Conservation (phyloP, 2,888 invertebrate species). For the Crepidodera aurea region DNA sequence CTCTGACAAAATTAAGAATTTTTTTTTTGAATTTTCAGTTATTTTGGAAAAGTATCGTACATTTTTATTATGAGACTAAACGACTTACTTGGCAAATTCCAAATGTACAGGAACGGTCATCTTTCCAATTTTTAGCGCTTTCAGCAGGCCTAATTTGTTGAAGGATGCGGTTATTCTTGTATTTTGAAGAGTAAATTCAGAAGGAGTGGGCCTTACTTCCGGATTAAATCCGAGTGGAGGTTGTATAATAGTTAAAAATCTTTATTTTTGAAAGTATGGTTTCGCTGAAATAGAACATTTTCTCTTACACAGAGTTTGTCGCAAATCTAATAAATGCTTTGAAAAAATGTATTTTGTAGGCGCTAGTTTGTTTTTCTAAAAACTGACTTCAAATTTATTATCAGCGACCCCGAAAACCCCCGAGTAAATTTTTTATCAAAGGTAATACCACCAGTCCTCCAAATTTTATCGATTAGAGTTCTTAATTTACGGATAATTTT, state of each 20-base stretch:
- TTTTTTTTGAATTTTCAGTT: too few relatives aligned
- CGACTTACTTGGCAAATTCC: slow-evolving; percentile 80
- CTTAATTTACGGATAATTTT: too few relatives aligned
- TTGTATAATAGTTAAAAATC: slow-evolving; percentile 62
- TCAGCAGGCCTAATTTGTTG: slow-evolving; percentile 74
- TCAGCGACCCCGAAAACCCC: too few relatives aligned
- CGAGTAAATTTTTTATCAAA: too few relatives aligned
- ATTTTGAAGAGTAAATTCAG: slow-evolving; percentile 67
- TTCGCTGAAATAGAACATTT: slow-evolving; percentile 54
- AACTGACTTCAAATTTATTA: too few relatives aligned
- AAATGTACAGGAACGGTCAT: slow-evolving; percentile 74
- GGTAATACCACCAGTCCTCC: too few relatives aligned
- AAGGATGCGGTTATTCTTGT: slow-evolving; percentile 68
- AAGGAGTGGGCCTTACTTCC: slow-evolving; percentile 59
- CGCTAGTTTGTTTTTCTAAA: too few relatives aligned
- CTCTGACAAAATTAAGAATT: not conserved
- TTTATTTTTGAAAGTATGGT: slow-evolving; percentile 62
- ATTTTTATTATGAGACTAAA: slow-evolving; percentile 35
- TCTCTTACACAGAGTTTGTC: too few relatives aligned
- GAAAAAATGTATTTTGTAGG: too few relatives aligned
- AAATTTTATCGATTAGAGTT: not conserved
- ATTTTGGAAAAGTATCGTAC: too few relatives aligned
- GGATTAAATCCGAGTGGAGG: slow-evolving; percentile 60
- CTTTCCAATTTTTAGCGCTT: slow-evolving; percentile 69
- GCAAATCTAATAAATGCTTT: too few relatives aligned